Percentiles rank a stretch among this genome's conserved stretches.
Evolutionary conservation across 2,797 vertebrate species (phyloP).

Genomic region (Sebastes hopkinsi): DNA sequence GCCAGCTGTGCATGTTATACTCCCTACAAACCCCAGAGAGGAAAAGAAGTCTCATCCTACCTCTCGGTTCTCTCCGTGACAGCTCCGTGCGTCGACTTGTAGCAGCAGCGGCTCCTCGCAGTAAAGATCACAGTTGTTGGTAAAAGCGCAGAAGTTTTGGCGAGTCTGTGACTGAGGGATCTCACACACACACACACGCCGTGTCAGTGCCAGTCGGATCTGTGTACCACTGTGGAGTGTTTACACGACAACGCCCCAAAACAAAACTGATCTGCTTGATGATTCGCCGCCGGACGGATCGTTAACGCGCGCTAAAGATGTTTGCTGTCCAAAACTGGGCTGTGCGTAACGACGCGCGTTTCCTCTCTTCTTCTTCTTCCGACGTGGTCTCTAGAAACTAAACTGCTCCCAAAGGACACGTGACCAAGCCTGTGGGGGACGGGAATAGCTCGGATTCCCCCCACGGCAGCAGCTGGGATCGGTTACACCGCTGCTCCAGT

Average conservation of each 20-base stretch:
- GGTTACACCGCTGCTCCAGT: slow-evolving; percentile 60
- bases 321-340: slow-evolving; percentile 57
- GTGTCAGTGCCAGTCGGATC: not conserved
- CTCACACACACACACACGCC: slow-evolving; percentile 21
- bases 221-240: slow-evolving; percentile 3
- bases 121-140: slow-evolving; percentile 20
- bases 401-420: slow-evolving; percentile 80
- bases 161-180: slow-evolving; percentile 31
- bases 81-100: slow-evolving; percentile 49
- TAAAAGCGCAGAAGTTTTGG: slow-evolving; percentile 68
- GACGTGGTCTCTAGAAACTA: slow-evolving; percentile 54
- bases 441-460: slow-evolving; percentile 71
- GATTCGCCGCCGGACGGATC: slow-evolving; percentile 30
- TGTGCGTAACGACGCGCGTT: slow-evolving; percentile 67
- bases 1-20: not conserved
- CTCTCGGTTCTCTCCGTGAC: slow-evolving; percentile 60
- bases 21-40: not conserved
- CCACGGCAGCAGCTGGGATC: slow-evolving; percentile 74
- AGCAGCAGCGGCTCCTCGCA: slow-evolving; percentile 34
- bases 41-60: slow-evolving; percentile 54
- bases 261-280: slow-evolving; percentile 43
- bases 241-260: slow-evolving; percentile 54
- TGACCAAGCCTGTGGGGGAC: slow-evolving; percentile 77
- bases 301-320: slow-evolving; percentile 43
- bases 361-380: slow-evolving; percentile 13